Evolutionary conservation across 2,888 invertebrate species (phyloP), one percentile per base, ranked within the genome.

Genomic region (Rhingia campestris): DNA sequence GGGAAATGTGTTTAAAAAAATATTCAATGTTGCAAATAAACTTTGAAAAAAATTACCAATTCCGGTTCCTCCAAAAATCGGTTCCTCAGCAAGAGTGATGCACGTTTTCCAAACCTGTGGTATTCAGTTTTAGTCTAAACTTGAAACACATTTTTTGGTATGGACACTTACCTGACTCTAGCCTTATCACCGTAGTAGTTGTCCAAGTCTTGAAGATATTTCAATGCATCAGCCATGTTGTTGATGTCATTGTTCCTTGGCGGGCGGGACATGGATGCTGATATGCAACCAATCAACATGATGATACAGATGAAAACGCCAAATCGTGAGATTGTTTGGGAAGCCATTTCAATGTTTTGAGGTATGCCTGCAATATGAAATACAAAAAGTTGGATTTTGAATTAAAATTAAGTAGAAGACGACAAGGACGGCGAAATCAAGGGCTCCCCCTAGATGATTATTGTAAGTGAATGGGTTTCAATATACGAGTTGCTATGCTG

Each of bases 171-270:
- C 94, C 94, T 93, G 67, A 94, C 95, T 90, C 95, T 93, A 87
- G 94, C 93, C 87, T 94, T 93, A 87, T 94, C 94, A 3, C 94
- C 94, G 88, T 95, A 95, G 88, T 93, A 93, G 86, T 93, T 93
- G 87, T 95, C 95, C 81, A 95, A 91, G 86, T 94, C 93, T 86
- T 95, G 94, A 84, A 95, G 92, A 90, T 94, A 94, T 86, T 94
- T 94, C 0, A 95, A 91, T 3, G 95, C 94, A 86, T 95, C 94
- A 0, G 94, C 94, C 93, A 94, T 94, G 87, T 93, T 93, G 76
- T 93, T 92, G 56, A 93, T 93, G 0, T 92, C 92, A 64, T 89
- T 90, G 86, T 93, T 93, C 35, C 91, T 88, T 22, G 91, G 90
- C 14, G 90, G 90, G 14, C 91, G 88, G 3, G 90, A 88, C 77